A percentile compares a stretch with the other conserved stretches of the same genome.
Evolutionary conservation across 53 echinoderm and acorn worm genomes (phyloP).

Genomic region (Mesocentrotus franciscanus): DNA sequence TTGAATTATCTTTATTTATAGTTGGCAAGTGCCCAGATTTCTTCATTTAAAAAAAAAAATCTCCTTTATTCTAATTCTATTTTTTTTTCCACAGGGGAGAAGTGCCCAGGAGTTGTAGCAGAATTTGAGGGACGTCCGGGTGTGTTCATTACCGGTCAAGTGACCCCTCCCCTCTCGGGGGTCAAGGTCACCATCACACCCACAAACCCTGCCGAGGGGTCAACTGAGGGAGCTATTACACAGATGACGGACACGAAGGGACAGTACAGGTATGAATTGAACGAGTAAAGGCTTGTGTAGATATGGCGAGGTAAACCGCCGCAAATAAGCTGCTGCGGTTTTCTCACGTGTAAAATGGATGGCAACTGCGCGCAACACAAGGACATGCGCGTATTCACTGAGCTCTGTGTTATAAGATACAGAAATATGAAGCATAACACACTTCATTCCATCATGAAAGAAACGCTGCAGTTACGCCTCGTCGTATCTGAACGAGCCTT

Average conservation of each 20-base stretch:
- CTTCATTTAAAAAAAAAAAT: neutral
- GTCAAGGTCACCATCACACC: constrained; percentile 82
- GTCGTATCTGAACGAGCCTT: too few species aligned
- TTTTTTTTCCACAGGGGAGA: constrained; percentile 66
- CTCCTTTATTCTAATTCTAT: neutral
- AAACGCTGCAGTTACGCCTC: too few species aligned
- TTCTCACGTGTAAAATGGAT: too few species aligned
- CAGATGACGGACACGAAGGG: constrained; percentile 78
- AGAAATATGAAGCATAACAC: too few species aligned
- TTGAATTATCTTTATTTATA: too few species aligned
- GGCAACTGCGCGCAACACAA: too few species aligned
- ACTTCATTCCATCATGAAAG: too few species aligned
- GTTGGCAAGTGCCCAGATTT: neutral
- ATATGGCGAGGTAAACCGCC: too few species aligned
- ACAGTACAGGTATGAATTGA: constrained; percentile 80
- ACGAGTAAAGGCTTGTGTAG: neutral
- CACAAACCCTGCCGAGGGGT: constrained; percentile 66
- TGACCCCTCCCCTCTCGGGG: constrained; percentile 77
- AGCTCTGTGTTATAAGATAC: too few species aligned
- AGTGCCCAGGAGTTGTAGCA: constrained; percentile 81
- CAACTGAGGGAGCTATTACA: constrained; percentile 65
- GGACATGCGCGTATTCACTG: too few species aligned
- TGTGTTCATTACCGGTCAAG: constrained; percentile 83
- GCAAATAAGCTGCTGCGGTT: too few species aligned
- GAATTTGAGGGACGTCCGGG: constrained; percentile 93